phyloP scores from a whole-genome alignment of 2,888 invertebrate genomes.

The Epirrhoe tristata region DNA sequence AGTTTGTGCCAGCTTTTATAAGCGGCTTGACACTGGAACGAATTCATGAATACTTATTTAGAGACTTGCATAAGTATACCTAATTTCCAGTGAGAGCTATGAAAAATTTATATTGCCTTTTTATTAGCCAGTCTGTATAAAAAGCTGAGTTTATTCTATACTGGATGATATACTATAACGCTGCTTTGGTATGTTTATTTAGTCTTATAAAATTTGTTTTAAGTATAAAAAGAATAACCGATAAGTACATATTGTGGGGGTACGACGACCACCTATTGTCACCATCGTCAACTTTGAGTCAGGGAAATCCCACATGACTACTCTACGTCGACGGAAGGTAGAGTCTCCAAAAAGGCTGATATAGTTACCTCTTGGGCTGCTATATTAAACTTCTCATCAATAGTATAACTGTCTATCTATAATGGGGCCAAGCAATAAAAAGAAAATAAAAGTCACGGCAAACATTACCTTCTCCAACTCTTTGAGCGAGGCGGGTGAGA shows the following conservation, averaged over 20 bases:
- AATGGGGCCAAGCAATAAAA: no score
- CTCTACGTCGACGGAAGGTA: no score
- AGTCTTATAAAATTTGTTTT: background rate
- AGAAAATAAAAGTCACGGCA: slow-evolving; percentile 10
- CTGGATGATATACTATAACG: background rate
- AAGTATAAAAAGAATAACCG: background rate
- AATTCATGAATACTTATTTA: slow-evolving; percentile 26
- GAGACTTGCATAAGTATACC: slow-evolving; percentile 21
- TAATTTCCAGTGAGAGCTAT: slow-evolving; percentile 14
- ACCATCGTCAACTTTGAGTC: no score
- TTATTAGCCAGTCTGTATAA: slow-evolving; percentile 7
- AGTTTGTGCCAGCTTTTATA: slow-evolving; percentile 18
- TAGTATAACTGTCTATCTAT: no score
- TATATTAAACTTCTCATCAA: no score
- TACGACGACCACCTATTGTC: no score
- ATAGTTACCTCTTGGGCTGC: no score
- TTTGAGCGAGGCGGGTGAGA: slow-evolving; percentile 94
- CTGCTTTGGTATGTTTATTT: background rate
- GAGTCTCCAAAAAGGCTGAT: no score
- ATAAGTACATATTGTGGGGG: background rate
- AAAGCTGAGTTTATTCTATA: slow-evolving; percentile 2
- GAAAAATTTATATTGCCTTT: slow-evolving; percentile 19
- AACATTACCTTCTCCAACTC: slow-evolving; percentile 93
- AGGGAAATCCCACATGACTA: no score
- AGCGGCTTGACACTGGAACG: slow-evolving; percentile 17